Evolutionary conservation across 2,113 vertebrate genomes (phyloP).

Genomic region (Clupea harengus): DNA sequence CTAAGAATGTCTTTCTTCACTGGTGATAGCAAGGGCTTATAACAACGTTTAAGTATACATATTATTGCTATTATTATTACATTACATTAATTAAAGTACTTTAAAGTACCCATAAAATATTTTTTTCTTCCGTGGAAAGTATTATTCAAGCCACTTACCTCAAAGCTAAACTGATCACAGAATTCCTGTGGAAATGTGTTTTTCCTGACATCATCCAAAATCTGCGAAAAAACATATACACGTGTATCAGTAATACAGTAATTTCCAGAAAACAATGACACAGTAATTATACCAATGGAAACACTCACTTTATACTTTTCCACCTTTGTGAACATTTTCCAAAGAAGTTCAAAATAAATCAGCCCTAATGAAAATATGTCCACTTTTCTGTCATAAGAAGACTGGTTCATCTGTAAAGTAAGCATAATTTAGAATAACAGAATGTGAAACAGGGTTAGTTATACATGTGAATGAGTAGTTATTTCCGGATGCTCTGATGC

Average conservation of each 20-base stretch:
- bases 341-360: slow-evolving; percentile 82
- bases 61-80: too few species aligned
- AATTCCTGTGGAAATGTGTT: slow-evolving; percentile 53
- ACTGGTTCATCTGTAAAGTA: slow-evolving; percentile 17
- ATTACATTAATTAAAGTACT: too few species aligned
- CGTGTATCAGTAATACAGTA: not conserved
- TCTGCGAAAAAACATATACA: slow-evolving; percentile 32
- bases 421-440: not conserved
- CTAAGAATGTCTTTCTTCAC: too few species aligned
- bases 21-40: too few species aligned
- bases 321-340: not conserved
- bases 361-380: slow-evolving; percentile 86
- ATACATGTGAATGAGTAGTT: not conserved
- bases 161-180: slow-evolving; percentile 31
- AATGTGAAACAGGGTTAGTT: not conserved
- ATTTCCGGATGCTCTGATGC: not conserved
- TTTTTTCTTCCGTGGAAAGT: too few species aligned
- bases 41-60: too few species aligned
- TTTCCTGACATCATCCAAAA: slow-evolving; percentile 8
- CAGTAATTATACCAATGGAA: not conserved
- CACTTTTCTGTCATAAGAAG: slow-evolving; percentile 73
- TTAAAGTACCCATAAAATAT: too few species aligned
- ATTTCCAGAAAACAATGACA: not conserved
- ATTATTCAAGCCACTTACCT: slow-evolving; percentile 51
- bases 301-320: slow-evolving; percentile 57